phyloP scores from a whole-genome alignment of 64 coral and sea anemone genomes.

The Actinia tenebrosa region DNA sequence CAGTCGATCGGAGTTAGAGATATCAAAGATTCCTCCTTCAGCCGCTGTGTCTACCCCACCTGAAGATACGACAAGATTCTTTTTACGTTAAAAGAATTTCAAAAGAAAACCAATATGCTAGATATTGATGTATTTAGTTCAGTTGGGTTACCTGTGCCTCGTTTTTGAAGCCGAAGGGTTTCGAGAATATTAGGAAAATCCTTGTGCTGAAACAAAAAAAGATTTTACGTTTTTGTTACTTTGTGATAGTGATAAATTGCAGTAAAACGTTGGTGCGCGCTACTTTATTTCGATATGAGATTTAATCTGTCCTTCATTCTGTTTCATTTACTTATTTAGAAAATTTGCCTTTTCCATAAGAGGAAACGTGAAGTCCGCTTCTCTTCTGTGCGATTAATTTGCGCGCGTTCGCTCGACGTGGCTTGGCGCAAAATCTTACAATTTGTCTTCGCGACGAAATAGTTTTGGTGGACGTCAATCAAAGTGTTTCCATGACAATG shows the following conservation, averaged over 20 bases:
- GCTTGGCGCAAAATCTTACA: no score
- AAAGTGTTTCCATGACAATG: no score
- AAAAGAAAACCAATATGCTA: not conserved
- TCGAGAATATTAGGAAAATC: conserved; percentile 61
- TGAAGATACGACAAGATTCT: not conserved
- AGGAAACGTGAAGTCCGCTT: no score
- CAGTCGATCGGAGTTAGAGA: conserved; percentile 77
- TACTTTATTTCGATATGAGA: no score
- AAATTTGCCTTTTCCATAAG: not conserved
- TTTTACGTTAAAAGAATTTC: not conserved
- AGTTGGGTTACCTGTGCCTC: conserved; percentile 48
- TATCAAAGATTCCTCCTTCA: conserved; percentile 76
- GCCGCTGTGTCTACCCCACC: conserved; percentile 87
- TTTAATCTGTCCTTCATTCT: no score
- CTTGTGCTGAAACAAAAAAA: conserved; percentile 39
- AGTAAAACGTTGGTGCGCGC: no score
- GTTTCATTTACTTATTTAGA: no score
- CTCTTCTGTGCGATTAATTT: no score
- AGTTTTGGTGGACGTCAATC: no score
- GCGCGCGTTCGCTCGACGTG: no score
- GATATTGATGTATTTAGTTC: not conserved
- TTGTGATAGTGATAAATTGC: no score
- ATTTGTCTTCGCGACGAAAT: no score
- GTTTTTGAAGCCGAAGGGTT: conserved; percentile 63
- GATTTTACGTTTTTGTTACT: not conserved